phyloP scores from a whole-genome alignment of 2,888 invertebrate genomes.

The Corbicula japonica region DNA sequence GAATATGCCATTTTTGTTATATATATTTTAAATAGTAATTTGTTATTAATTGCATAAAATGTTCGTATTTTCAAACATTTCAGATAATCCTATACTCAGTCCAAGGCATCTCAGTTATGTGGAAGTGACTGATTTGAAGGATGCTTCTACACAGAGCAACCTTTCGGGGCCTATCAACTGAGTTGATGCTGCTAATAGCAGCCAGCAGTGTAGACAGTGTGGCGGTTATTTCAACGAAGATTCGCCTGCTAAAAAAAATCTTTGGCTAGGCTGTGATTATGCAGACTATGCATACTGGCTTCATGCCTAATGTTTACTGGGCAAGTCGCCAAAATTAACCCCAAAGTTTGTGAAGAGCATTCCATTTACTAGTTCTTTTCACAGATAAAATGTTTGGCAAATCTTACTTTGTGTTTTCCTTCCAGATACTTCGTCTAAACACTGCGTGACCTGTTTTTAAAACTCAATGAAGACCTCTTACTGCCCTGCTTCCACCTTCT shows the following conservation, averaged over 20 bases:
- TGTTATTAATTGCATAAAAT: too few species aligned
- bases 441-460: background rate
- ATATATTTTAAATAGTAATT: background rate
- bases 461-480: background rate
- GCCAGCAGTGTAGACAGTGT: background rate
- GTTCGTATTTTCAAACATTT: background rate
- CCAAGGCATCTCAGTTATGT: background rate
- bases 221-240: background rate
- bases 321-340: background rate
- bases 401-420: background rate
- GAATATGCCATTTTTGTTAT: too few species aligned
- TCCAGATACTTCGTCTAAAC: slow-evolving; percentile 4
- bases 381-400: background rate
- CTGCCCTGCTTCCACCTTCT: background rate
- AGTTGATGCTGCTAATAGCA: background rate
- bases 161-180: background rate
- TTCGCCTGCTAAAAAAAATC: background rate
- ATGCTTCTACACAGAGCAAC: background rate
- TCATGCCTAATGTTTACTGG: background rate
- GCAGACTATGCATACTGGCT: background rate
- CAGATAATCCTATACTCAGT: background rate
- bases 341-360: background rate
- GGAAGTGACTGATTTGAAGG: background rate
- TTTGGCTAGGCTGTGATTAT: background rate
- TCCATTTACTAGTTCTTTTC: background rate